Conservation (phyloP, 2,113 vertebrate genomes). For the Scytalopus superciliaris region DNA sequence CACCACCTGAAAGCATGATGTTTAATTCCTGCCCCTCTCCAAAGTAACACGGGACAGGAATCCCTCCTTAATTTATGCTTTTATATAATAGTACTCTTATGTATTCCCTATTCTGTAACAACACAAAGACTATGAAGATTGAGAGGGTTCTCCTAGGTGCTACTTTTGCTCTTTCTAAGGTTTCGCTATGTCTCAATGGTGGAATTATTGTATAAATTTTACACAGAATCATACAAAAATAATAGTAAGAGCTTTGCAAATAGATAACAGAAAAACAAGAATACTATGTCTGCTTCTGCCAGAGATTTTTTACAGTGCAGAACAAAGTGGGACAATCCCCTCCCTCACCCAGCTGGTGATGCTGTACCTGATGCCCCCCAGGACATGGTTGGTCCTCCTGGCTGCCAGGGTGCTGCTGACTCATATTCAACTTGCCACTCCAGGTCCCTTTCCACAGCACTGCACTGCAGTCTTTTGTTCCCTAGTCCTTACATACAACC, state of each 20-base stretch:
- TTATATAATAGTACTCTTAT: too few species aligned
- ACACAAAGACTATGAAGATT: not conserved
- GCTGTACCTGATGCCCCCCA: not conserved
- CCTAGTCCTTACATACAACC: not conserved
- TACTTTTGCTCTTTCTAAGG: not conserved
- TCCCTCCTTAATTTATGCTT: not conserved
- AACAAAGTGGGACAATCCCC: not conserved
- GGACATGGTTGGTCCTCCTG: not conserved
- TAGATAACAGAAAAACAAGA: not conserved
- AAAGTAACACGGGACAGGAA: not conserved
- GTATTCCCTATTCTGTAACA: not conserved
- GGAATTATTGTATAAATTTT: not conserved
- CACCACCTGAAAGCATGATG: not conserved
- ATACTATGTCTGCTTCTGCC: not conserved
- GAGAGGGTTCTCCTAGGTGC: not conserved
- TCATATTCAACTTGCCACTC: not conserved
- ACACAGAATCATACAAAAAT: not conserved
- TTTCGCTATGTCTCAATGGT: not conserved
- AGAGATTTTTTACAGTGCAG: not conserved
- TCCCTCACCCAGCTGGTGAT: not conserved
- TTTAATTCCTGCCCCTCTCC: not conserved
- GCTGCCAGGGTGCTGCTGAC: not conserved
- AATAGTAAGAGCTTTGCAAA: not conserved
- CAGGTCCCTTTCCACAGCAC: not conserved
- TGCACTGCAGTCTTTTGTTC: not conserved